Conservation (phyloP, 2,888 invertebrate genomes). For the Apotomis turbidana region DNA sequence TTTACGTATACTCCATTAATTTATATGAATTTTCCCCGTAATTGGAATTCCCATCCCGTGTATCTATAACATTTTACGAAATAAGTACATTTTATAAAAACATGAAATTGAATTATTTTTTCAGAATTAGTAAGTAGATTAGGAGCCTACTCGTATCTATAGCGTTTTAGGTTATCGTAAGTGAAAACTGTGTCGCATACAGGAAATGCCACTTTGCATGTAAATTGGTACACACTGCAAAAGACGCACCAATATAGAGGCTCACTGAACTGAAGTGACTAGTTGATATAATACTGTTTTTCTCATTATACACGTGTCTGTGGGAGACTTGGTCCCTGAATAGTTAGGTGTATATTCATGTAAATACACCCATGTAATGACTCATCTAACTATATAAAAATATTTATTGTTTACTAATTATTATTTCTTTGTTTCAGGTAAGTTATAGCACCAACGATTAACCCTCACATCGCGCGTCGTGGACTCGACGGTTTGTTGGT, state of each 20-base stretch:
- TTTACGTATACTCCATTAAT: too few relatives aligned
- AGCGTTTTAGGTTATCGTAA: constrained; percentile 54
- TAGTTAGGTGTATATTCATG: not conserved
- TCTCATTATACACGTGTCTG: not conserved
- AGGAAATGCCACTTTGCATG: constrained; percentile 73
- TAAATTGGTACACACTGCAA: constrained; percentile 53
- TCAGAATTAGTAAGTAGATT: not conserved
- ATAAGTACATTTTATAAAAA: too few relatives aligned
- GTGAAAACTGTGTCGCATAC: constrained; percentile 69
- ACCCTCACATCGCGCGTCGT: not conserved
- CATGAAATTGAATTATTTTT: not conserved
- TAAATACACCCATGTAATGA: constrained; percentile 1
- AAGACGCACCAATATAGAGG: constrained; percentile 24
- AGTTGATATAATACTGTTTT: not conserved
- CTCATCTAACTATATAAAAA: constrained; percentile 25
- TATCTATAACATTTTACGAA: too few relatives aligned
- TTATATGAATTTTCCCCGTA: too few relatives aligned
- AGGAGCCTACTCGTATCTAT: not conserved
- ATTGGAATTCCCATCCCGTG: too few relatives aligned
- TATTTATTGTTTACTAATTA: constrained; percentile 38
- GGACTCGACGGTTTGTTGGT: not conserved
- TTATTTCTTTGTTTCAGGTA: constrained; percentile 80
- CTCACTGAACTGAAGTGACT: not conserved
- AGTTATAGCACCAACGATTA: constrained; percentile 66
- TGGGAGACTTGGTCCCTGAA: not conserved